Base-by-base conservation (phyloP, 2,797 vertebrate species). In the Hoplostethus atlanticus region DNA sequence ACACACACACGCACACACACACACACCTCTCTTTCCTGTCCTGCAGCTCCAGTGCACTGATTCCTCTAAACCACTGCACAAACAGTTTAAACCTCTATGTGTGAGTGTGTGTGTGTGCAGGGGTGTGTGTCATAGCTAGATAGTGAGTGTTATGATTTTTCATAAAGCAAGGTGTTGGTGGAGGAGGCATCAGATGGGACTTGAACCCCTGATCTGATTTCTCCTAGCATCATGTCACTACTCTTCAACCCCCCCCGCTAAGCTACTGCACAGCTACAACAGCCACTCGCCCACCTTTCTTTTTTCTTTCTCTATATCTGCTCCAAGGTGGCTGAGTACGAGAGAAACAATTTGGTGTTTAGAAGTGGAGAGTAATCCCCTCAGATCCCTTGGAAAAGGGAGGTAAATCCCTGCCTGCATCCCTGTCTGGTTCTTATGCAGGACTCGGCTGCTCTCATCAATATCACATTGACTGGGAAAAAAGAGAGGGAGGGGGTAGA, bases 321-420 rank as follows among this genome's bases (percentile, higher is more conserved):
- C 21, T 21, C 21, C 21, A 21, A 21, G 21, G 21, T 21, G 21
- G 21, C 21, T 1, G 21, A 30, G 25, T 15, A 30, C 7, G 38
- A 40, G 9, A 54, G 25, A 54, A 64, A 69, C 64, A 56, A 62
- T 58, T 68, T 68, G 68, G 52, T 46, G 31, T 68, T 69, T 6
- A 67, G 68, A 65, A 38, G 36, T 68, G 47, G 69, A 54, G 66
- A 50, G 68, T 83, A 80, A 83, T 82, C 74, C 71, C 17, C 53
- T 28, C 75, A 66, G 81, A 86, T 74, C 63, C 69, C 63, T 73
- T 63, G 65, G 54, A 62, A 62, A 82, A 84, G 65, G 70, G 77
- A 61, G 73, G 66, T 59, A 70, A 80, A 69, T 80, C 62, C 70
- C 52, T 30, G 34, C 34, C 10, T 28, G 51, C 78, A 69, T 80